Evolutionary conservation across 2,797 vertebrate genomes (phyloP), one percentile per base, ranked within the genome.

Genomic region (Diplodus puntazzo): DNA sequence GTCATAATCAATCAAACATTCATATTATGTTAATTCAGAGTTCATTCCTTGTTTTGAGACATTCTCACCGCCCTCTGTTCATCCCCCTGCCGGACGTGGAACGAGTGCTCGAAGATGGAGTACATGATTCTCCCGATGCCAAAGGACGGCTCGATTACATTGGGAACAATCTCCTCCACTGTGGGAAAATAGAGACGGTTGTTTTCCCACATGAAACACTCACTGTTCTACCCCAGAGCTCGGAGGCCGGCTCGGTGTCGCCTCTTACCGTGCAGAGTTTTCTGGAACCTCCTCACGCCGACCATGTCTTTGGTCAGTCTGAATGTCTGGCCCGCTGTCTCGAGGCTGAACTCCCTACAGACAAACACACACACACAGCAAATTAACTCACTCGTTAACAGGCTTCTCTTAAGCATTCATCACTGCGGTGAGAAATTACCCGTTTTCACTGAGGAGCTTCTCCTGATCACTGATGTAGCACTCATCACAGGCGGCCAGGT

Each of bases 61-160:
- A 18, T 63, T 63, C 66, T 95, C 89, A 98, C 97, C 90, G 96
- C 97, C 80, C 97, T 96, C 91, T 98, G 97, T 69, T 98, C 97
- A 0, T 98, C 97, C 21, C 96, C 97, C 53, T 96, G 94, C 18
- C 97, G 94, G 77, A 97, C 87, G 3, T 92, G 94, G 95, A 98
- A 98, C 5, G 97, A 98, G 85, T 98, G 97, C 72, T 98, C 97
- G 23, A 98, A 96, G 79, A 98, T 96, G 0, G 96, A 96, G 86
- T 98, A 97, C 97, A 98, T 96, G 94, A 98, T 97, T 86, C 97
- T 95, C 5, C 97, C 97, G 4, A 98, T 96, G 70, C 97, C 97
- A 75, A 98, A 98, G 2, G 97, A 98, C 30, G 97, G 97, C 66
- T 98, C 97, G 11, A 98, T 97, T 61, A 98, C 97, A 82, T 96